These are phyloP conservation scores for Patiria miniata DNA, from an alignment of 35 echinoderm and acorn worm genomes.

Conservation along the genomic window DNA sequence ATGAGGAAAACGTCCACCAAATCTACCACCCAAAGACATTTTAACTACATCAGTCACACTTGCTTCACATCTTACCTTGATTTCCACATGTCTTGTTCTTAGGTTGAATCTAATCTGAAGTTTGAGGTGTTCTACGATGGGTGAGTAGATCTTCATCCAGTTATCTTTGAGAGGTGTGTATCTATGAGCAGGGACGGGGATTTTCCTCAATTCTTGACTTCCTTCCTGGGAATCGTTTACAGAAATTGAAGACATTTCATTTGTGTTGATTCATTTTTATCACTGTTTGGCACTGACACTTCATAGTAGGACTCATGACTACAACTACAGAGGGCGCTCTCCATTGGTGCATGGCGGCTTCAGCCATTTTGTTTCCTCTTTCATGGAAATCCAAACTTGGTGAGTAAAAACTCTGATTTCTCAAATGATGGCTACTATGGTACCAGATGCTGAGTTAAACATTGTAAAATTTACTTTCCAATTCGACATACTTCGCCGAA, in stretches of 20 bases:
- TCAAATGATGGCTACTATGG: too few relatives aligned
- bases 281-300: not conserved
- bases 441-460: too few relatives aligned
- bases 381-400: too few relatives aligned
- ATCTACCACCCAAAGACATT: too few relatives aligned
- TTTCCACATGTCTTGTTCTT: slow-evolving; percentile 90
- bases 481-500: too few relatives aligned
- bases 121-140: slow-evolving; percentile 93
- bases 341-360: too few relatives aligned
- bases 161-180: slow-evolving; percentile 96
- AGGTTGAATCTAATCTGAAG: slow-evolving; percentile 95
- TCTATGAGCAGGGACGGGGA: slow-evolving; percentile 87
- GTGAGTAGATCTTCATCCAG: slow-evolving; percentile 99
- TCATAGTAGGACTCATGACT: not conserved
- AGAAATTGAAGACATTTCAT: not conserved
- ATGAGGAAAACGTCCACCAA: too few relatives aligned
- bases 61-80: slow-evolving; percentile 67
- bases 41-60: too few relatives aligned
- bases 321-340: not conserved
- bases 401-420: too few relatives aligned
- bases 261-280: not conserved
- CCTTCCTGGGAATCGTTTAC: slow-evolving; percentile 65
- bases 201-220: slow-evolving; percentile 75
- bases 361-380: too few relatives aligned
- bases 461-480: too few relatives aligned